These are phyloP conservation scores for Betta splendens DNA, from an alignment of 2,797 vertebrate species.

Conservation along the genomic window DNA sequence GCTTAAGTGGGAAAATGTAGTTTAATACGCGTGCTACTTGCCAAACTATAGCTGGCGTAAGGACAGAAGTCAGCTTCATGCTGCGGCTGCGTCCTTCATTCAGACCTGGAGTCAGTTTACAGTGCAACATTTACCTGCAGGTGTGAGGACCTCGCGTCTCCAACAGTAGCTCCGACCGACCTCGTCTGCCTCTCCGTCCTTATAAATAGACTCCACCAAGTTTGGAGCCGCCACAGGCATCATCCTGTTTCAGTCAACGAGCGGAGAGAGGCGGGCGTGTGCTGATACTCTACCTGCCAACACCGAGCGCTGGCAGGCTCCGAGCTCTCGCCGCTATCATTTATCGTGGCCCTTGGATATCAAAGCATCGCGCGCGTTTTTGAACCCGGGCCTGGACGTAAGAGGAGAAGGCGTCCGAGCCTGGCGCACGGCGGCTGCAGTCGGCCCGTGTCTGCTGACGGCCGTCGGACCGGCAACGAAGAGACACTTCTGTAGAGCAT, in stretches of 20 bases:
- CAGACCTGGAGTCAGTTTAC: conserved; percentile 11
- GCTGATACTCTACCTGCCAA: conserved; percentile 52
- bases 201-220: conserved; percentile 68
- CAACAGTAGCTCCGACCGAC: conserved; percentile 12
- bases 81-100: background rate
- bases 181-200: conserved; percentile 9
- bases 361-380: conserved; percentile 65
- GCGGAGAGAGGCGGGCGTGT: conserved; percentile 60
- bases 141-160: too few relatives aligned
- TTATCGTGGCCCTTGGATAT: conserved; percentile 52
- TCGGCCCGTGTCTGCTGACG: too few relatives aligned
- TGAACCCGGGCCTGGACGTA: conserved; percentile 54
- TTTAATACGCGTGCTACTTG: conserved; percentile 3
- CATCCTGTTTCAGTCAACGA: conserved; percentile 61
- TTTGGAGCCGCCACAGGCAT: conserved; percentile 52
- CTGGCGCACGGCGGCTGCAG: conserved; percentile 28
- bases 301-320: conserved; percentile 9
- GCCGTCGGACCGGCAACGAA: too few relatives aligned
- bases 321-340: conserved; percentile 47
- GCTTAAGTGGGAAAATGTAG: conserved; percentile 20
- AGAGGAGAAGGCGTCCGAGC: conserved; percentile 61
- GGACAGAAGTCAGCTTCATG: background rate
- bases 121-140: too few relatives aligned
- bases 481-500: conserved; percentile 1
- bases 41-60: conserved; percentile 6